Evolutionary conservation across 1,140 invertebrate genomes (phyloP), one percentile per base, ranked within the genome.

Genomic region (Yoshiicerus persimilis): DNA sequence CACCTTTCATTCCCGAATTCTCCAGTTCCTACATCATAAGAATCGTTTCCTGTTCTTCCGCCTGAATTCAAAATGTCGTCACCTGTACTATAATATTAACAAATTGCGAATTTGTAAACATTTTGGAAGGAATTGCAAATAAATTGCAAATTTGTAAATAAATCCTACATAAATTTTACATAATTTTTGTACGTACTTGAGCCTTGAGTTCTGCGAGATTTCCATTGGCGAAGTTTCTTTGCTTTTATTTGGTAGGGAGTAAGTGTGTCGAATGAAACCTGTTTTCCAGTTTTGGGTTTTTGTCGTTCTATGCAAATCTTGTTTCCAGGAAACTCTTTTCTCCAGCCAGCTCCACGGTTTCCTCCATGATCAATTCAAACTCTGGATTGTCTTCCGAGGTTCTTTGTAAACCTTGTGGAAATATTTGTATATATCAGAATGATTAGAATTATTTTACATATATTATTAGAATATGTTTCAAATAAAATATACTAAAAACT

Each of bases 201-300:
- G 95, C 94, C 93, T 98, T 97, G 56, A 99, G 94, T 93, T 99
- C 98, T 92, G 98, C 97, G 88, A 99, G 93, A 92, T 98, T 94
- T 93, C 98, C 99, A 92, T 98, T 96, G 34, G 98, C 98, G 93
- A 99, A 98, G 84, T 97, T 97, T 93, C 97, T 97, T 94, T 99
- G 98, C 93, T 96, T 97, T 93, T 99, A 99, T 94, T 92, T 99
- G 98, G 93, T 98, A 98, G 25, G 99, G 92, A 16, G 98, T 99
- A 87, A 99, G 93, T 1, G 98, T 98, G 92, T 99, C 97, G 77
- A 98, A 93, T 93, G 99, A 98, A 91, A 96, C 97, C 94, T 98
- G 94, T 94, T 98, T 97, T 0, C 96, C 96, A 91, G 94, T 95
- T 92, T 97, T 97, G 88, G 98, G 92, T 96, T 95, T 88, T 99